Evolutionary conservation across 2,888 invertebrate species (phyloP).

Genomic region (Agonopterix subpropinquella): DNA sequence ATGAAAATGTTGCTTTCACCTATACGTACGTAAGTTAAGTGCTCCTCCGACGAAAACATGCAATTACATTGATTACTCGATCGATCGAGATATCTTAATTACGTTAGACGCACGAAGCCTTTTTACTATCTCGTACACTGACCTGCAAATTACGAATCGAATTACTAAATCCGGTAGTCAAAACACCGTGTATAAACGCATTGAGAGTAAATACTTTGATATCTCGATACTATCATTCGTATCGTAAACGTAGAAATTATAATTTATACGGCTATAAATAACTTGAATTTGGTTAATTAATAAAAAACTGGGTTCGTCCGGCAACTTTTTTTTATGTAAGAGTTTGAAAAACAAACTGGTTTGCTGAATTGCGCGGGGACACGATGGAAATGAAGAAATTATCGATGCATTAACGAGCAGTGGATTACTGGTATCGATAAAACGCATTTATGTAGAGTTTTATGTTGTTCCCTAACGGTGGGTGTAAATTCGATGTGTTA

Average conservation of each 20-base stretch:
- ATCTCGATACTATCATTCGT: slow-evolving; percentile 9
- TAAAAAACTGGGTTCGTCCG: neutral
- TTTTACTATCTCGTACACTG: slow-evolving; percentile 14
- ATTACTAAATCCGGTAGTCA: slow-evolving; percentile 20
- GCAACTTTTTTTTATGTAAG: neutral
- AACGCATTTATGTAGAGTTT: slow-evolving; percentile 55
- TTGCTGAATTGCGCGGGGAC: neutral
- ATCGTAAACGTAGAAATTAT: slow-evolving; percentile 13
- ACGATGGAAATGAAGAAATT: slow-evolving; percentile 47
- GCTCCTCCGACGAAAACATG: slow-evolving; percentile 25
- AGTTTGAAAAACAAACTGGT: neutral
- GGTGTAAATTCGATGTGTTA: slow-evolving; percentile 55
- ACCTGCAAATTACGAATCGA: slow-evolving; percentile 19
- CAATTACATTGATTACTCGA: slow-evolving; percentile 34
- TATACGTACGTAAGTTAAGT: slow-evolving; percentile 7
- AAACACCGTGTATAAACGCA: slow-evolving; percentile 15
- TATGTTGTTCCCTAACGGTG: slow-evolving; percentile 47
- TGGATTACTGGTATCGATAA: slow-evolving; percentile 54
- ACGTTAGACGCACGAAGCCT: slow-evolving; percentile 20
- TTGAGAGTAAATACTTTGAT: slow-evolving; percentile 15
- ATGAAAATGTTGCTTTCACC: slow-evolving; percentile 29
- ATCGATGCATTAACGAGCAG: slow-evolving; percentile 46
- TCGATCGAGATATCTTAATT: slow-evolving; percentile 37
- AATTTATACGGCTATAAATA: slow-evolving; percentile 14
- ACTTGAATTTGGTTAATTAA: slow-evolving; percentile 7